Base-by-base conservation (phyloP, 2,888 invertebrate species). In the Liodrosophila aerea region DNA sequence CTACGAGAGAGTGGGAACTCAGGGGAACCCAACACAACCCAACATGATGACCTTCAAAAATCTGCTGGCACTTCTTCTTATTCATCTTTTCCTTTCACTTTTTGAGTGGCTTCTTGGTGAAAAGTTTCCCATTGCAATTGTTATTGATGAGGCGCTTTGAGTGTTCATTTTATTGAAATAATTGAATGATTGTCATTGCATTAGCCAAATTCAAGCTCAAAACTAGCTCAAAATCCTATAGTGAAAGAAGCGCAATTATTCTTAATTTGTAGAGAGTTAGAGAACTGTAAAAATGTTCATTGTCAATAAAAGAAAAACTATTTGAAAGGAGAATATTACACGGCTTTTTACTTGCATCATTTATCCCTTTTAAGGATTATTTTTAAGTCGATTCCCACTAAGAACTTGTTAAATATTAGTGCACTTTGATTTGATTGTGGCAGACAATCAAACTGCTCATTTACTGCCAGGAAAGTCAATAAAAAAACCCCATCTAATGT, bases 81-180 rank as follows among this genome's bases (percentile, higher is more conserved):
- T 49, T 34, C 52, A 30, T 15, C 44, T 18, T 39, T 11, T 33
- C 40, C 22, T 29, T 7, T 27, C 18, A 9, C 2, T 9, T 7
- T 46, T 34, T 39, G 50, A 53, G 34, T 47, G 36, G 22, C 50
- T 37, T 27, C 39, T 66, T 46, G 60, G 52, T 15, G 9, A 16
- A 66, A 52, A 11, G 50, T 66, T 39, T 41, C 53, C 49, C 43
- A 56, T 22, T 57, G 52, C 64, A 67, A 76, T 78, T 73, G 65
- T 76, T 67, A 84, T 84, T 78, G 77, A 78, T 78, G 85, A 54
- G 57, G 37, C 22, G 47, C 40, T 18, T 51, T 36, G 29, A 44
- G 30, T 29, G 36, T 47, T 44, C 44, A 31, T 44, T 34, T 49
- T 41, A 8, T 15, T 16, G 15, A 47, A 16, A 18, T 54, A 54